A percentile compares a stretch with the other conserved stretches of the same genome.
Evolutionary conservation across 1,140 invertebrate species (phyloP).

Genomic region (Bombus waltoni): DNA sequence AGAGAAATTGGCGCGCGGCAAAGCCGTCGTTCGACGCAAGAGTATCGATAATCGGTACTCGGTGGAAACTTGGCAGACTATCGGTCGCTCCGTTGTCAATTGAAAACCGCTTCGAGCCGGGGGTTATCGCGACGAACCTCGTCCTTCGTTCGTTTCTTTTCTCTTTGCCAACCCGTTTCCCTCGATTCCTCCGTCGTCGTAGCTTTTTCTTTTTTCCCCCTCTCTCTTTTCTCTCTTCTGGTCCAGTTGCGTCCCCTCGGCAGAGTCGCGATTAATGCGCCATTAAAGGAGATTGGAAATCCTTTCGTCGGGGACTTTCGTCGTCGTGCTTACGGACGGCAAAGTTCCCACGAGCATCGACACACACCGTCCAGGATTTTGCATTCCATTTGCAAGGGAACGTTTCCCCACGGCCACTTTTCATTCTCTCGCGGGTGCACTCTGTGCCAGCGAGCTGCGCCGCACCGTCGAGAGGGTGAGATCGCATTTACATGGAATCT

Average conservation of each 20-base stretch:
- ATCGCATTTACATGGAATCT: slow-evolving; percentile 64
- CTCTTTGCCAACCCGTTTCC: slow-evolving; percentile 18
- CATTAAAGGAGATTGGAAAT: slow-evolving; percentile 74
- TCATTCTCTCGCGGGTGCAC: slow-evolving; percentile 60
- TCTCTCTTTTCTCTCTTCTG: slow-evolving; percentile 8
- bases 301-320: slow-evolving; percentile 68
- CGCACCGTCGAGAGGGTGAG: slow-evolving; percentile 29
- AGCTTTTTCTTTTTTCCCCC: background rate
- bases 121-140: slow-evolving; percentile 57
- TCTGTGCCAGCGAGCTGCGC: slow-evolving; percentile 32
- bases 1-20: slow-evolving; percentile 21
- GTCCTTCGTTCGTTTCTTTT: slow-evolving; percentile 16
- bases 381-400: slow-evolving; percentile 67
- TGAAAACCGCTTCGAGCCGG: slow-evolving; percentile 59
- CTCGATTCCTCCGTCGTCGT: background rate
- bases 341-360: slow-evolving; percentile 56
- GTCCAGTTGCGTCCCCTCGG: slow-evolving; percentile 4
- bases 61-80: slow-evolving; percentile 59
- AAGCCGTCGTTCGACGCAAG: slow-evolving; percentile 40
- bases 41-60: slow-evolving; percentile 65
- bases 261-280: slow-evolving; percentile 68
- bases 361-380: slow-evolving; percentile 61
- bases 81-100: slow-evolving; percentile 59
- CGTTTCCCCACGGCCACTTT: slow-evolving; percentile 47
- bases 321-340: slow-evolving; percentile 48